Evolutionary conservation across 2,797 vertebrate species (phyloP).

Genomic region (Centropyge bicolor): DNA sequence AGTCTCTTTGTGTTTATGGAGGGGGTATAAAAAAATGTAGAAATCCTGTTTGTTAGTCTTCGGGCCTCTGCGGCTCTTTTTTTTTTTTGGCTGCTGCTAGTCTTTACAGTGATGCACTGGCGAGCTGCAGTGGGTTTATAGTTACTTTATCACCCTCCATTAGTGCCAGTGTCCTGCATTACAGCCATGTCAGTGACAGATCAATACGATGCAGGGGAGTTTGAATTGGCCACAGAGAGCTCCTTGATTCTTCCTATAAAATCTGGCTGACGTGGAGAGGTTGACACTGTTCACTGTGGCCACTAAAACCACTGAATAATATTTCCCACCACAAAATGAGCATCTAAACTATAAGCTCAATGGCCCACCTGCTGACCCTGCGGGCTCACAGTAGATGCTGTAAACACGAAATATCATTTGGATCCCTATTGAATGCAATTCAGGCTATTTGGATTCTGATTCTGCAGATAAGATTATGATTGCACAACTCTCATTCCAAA

Average conservation of each 20-base stretch:
- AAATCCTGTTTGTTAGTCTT: slow-evolving; percentile 55
- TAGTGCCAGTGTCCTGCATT: slow-evolving; percentile 81
- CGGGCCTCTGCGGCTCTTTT: slow-evolving; percentile 24
- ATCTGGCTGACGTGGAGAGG: slow-evolving; percentile 65
- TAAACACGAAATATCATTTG: slow-evolving; percentile 18
- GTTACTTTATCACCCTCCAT: slow-evolving; percentile 85
- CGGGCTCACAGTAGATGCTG: slow-evolving; percentile 22
- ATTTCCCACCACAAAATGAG: slow-evolving; percentile 54
- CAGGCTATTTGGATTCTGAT: slow-evolving; percentile 4
- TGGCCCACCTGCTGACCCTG: slow-evolving; percentile 2
- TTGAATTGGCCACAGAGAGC: slow-evolving; percentile 67
- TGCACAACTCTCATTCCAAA: neutral
- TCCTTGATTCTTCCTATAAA: slow-evolving; percentile 77
- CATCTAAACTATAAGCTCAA: slow-evolving; percentile 10
- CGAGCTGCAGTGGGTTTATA: slow-evolving; percentile 74
- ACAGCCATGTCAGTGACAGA: slow-evolving; percentile 79
- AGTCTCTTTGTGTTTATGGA: slow-evolving; percentile 65
- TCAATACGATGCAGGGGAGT: slow-evolving; percentile 79
- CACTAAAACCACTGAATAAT: slow-evolving; percentile 53
- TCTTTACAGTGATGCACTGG: slow-evolving; percentile 64
- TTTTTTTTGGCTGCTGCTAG: slow-evolving; percentile 44
- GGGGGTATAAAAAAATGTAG: slow-evolving; percentile 52
- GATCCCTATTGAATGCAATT: neutral
- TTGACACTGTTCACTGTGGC: slow-evolving; percentile 38
- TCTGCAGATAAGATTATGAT: slow-evolving; percentile 3